A percentile compares a stretch with the other conserved stretches of the same genome.
phyloP scores from a whole-genome alignment of 2,888 invertebrate species.

The Aphodius granarius region DNA sequence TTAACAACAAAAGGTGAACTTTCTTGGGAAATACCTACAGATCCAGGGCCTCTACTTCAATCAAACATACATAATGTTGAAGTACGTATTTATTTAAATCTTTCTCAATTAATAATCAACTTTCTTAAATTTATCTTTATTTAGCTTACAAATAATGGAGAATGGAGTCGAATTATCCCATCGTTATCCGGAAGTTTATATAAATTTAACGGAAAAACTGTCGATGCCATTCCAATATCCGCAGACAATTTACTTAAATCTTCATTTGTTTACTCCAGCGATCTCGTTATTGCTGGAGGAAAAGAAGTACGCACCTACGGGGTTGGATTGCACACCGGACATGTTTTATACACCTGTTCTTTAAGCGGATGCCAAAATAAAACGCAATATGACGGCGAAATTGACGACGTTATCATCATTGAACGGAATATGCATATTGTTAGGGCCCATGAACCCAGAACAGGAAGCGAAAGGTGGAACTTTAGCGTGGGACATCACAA shows the following conservation, averaged over 20 bases:
- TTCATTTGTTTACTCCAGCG: conserved; percentile 84
- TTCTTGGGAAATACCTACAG: conserved; percentile 80
- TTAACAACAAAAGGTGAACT: conserved; percentile 72
- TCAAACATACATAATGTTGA: conserved; percentile 89
- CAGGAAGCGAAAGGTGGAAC: conserved; percentile 92
- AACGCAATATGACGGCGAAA: conserved; percentile 57
- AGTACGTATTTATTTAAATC: conserved; percentile 55
- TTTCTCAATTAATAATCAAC: not conserved
- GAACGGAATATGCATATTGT: conserved; percentile 85
- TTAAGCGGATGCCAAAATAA: conserved; percentile 70
- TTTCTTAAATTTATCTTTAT: conserved; percentile 3
- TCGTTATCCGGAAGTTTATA: conserved; percentile 90
- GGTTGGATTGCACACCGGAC: conserved; percentile 72
- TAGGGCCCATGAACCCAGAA: conserved; percentile 84
- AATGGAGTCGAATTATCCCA: conserved; percentile 88
- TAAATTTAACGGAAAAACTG: conserved; percentile 85
- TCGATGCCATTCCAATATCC: conserved; percentile 85
- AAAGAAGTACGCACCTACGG: conserved; percentile 87
- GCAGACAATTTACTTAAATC: conserved; percentile 85
- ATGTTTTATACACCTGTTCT: conserved; percentile 77
- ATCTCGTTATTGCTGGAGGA: conserved; percentile 85
- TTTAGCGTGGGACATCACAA: conserved; percentile 93
- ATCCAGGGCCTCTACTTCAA: conserved; percentile 74
- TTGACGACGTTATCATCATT: conserved; percentile 69
- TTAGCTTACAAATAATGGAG: conserved; percentile 76